Conservation (phyloP, 2,113 vertebrate genomes). For the Lasiurus cinereus region DNA sequence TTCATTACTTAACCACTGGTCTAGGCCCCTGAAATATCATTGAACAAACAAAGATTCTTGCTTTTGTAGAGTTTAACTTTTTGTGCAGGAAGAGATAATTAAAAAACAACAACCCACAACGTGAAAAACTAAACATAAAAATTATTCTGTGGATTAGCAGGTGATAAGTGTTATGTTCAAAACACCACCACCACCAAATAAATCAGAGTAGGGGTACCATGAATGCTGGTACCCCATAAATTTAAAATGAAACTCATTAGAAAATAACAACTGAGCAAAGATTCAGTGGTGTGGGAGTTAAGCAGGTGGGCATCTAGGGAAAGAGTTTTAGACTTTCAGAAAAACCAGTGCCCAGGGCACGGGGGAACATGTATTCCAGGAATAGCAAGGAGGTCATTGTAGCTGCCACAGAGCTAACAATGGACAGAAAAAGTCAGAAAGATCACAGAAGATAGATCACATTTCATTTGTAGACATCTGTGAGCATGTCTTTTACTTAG, state of each 20-base stretch:
- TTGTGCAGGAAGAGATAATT: neutral
- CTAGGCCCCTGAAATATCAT: neutral
- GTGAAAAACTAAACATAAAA: neutral
- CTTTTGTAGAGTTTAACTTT: neutral
- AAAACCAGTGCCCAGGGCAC: neutral
- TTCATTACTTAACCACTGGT: neutral
- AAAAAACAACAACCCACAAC: neutral
- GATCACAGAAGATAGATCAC: neutral
- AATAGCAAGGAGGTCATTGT: neutral
- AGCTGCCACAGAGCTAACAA: neutral
- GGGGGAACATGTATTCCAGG: neutral
- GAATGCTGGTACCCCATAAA: neutral
- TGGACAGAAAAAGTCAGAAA: neutral
- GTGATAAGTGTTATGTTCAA: neutral
- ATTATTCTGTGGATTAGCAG: constrained; percentile 9
- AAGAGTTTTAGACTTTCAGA: neutral
- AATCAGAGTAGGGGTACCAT: neutral
- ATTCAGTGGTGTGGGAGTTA: neutral
- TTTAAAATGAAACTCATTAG: neutral
- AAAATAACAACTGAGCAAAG: neutral
- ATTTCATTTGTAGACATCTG: neutral
- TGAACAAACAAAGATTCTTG: neutral
- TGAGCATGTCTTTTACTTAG: neutral
- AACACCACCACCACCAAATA: neutral
- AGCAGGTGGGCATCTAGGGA: neutral